Percentiles rank a stretch among this genome's conserved stretches.
These are phyloP conservation scores for Stylophora pistillata DNA, from an alignment of 64 coral and sea anemone species.

Conservation along the genomic window DNA sequence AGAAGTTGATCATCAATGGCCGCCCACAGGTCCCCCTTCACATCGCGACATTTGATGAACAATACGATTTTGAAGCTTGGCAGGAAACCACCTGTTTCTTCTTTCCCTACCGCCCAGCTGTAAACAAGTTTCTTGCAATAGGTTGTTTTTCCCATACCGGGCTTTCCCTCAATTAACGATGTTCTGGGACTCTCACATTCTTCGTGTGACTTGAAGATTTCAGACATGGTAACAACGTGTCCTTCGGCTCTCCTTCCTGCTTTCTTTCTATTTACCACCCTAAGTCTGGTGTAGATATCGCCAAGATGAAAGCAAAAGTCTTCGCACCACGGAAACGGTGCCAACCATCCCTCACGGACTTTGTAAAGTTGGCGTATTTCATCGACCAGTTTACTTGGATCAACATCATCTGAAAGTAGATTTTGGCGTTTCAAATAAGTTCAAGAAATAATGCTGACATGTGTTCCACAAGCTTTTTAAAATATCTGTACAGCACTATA, in stretches of 20 bases:
- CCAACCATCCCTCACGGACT: background rate
- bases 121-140: constrained; percentile 51
- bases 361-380: background rate
- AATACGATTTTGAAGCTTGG: constrained; percentile 23
- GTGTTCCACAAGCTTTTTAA: too few species aligned
- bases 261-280: constrained; percentile 26
- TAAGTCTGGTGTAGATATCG: constrained; percentile 36
- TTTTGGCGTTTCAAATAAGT: too few species aligned
- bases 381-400: background rate
- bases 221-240: constrained; percentile 32
- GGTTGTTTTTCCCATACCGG: constrained; percentile 49
- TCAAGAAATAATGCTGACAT: too few species aligned
- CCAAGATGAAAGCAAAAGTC: background rate
- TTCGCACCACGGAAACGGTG: background rate
- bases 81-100: background rate
- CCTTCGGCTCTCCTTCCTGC: constrained; percentile 16
- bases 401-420: background rate
- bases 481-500: too few species aligned
- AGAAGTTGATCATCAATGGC: constrained; percentile 19
- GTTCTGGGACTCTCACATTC: background rate
- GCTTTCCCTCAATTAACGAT: constrained; percentile 55
- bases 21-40: background rate
- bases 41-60: constrained; percentile 42
- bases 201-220: constrained; percentile 31
- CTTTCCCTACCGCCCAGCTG: constrained; percentile 40